A percentile compares a stretch with the other conserved stretches of the same genome.
These are phyloP conservation scores for Phalacrocorax brasilianus DNA, from an alignment of 2,113 vertebrate genomes.

Conservation along the genomic window DNA sequence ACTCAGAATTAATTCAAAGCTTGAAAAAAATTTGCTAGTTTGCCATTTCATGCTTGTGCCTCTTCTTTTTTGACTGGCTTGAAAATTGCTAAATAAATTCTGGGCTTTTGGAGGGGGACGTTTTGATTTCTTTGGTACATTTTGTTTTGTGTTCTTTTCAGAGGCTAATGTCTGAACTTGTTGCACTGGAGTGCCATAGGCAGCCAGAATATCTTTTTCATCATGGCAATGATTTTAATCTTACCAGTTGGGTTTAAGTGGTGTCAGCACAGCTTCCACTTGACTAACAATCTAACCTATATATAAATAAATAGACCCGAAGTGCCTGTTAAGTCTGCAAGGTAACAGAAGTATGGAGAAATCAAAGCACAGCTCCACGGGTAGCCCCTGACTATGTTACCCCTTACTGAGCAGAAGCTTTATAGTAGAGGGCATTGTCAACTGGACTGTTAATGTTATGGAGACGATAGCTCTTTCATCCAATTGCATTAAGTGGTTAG, in stretches of 20 bases:
- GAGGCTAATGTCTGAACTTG: background rate
- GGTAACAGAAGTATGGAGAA: background rate
- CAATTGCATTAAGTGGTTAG: background rate
- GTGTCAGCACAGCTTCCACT: background rate
- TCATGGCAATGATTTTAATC: background rate
- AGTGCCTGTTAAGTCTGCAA: background rate
- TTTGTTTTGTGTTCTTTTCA: background rate
- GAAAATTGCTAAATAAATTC: background rate
- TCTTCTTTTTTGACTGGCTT: constrained; percentile 23
- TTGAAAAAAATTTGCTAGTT: constrained; percentile 13
- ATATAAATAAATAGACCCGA: background rate
- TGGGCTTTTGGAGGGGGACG: background rate
- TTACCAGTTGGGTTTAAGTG: constrained; percentile 7
- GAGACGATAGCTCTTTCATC: background rate
- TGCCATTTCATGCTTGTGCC: background rate
- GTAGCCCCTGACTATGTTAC: background rate
- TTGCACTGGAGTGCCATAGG: background rate
- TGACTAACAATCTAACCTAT: background rate
- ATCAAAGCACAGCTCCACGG: background rate
- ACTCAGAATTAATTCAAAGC: constrained; percentile 42
- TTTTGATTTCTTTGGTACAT: background rate
- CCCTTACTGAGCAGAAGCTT: background rate
- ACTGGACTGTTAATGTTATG: background rate
- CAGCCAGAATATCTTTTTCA: background rate
- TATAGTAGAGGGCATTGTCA: background rate